A percentile compares a stretch with the other conserved stretches of the same genome.
phyloP scores from a whole-genome alignment of 53 echinoderm and acorn worm species.

The Pentamera pediparva region DNA sequence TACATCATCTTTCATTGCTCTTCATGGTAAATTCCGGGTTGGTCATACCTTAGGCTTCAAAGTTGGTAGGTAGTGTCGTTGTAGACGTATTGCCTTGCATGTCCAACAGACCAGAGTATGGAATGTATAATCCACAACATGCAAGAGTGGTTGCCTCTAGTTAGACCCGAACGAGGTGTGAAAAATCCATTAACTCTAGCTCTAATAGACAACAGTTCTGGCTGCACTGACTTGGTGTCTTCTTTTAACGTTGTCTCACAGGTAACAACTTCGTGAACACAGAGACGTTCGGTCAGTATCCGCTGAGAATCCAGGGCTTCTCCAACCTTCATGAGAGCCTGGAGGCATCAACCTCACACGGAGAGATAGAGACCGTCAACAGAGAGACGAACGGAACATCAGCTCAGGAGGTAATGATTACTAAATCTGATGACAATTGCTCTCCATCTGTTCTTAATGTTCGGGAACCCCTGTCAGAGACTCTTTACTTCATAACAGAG shows the following conservation, averaged over 20 bases:
- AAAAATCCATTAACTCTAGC: neutral
- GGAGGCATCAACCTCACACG: slow-evolving; percentile 86
- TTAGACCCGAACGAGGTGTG: neutral
- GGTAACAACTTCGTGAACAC: slow-evolving; percentile 86
- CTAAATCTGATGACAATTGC: too few relatives aligned
- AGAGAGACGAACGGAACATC: slow-evolving; percentile 65
- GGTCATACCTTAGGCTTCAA: too few relatives aligned
- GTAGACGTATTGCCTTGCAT: too few relatives aligned
- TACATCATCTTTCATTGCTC: too few relatives aligned
- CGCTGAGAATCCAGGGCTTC: slow-evolving; percentile 83
- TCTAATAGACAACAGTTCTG: neutral
- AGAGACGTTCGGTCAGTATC: slow-evolving; percentile 98
- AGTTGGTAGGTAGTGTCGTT: too few relatives aligned
- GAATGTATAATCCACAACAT: too few relatives aligned
- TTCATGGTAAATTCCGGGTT: too few relatives aligned
- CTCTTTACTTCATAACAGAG: too few relatives aligned
- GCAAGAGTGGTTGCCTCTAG: too few relatives aligned
- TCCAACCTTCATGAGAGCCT: slow-evolving; percentile 83
- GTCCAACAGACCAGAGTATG: too few relatives aligned
- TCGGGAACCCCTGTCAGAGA: neutral
- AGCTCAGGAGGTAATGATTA: slow-evolving; percentile 95
- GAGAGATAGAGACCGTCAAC: slow-evolving; percentile 91
- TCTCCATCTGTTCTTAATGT: neutral
- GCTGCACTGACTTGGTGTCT: neutral
- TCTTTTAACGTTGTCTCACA: neutral